Conservation (phyloP, 2,797 vertebrate species). For the Phrynocephalus vlangalii region DNA sequence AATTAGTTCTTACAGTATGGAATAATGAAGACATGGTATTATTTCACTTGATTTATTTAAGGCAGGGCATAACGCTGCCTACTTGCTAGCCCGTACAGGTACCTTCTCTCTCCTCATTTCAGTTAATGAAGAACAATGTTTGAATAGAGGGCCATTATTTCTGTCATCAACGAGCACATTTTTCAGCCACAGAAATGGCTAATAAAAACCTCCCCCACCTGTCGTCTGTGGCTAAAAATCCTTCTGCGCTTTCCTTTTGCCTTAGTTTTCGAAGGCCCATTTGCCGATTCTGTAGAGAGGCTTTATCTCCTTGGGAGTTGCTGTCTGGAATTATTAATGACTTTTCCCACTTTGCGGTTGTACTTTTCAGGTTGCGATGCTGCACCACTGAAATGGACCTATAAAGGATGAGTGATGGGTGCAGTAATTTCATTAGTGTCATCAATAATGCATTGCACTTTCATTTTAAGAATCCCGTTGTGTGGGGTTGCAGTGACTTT, state of each 20-base stretch:
- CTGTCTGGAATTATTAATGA: conserved; percentile 68
- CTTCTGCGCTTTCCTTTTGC: conserved; percentile 49
- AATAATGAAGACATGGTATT: conserved; percentile 45
- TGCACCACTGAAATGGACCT: conserved; percentile 66
- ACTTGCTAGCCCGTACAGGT: conserved; percentile 39
- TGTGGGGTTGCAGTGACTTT: conserved; percentile 52
- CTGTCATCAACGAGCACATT: conserved; percentile 36
- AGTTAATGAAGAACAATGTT: conserved; percentile 48
- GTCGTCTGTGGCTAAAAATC: conserved; percentile 48
- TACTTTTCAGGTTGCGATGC: conserved; percentile 64
- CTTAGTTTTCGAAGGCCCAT: conserved; percentile 51
- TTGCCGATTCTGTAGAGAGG: conserved; percentile 52
- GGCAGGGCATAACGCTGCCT: conserved; percentile 35
- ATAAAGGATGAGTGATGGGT: conserved; percentile 75
- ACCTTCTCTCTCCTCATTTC: conserved; percentile 18
- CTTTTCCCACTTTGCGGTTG: conserved; percentile 58
- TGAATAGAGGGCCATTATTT: conserved; percentile 53
- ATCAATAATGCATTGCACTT: conserved; percentile 71
- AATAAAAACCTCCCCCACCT: conserved; percentile 28
- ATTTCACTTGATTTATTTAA: conserved; percentile 53
- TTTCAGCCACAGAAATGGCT: conserved; percentile 46
- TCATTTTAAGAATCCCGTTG: conserved; percentile 64
- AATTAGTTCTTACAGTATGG: conserved; percentile 33
- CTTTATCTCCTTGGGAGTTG: conserved; percentile 59
- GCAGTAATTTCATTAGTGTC: conserved; percentile 77